These are phyloP conservation scores for Festucalex cinctus DNA, from an alignment of 2,113 vertebrate species.

Conservation along the genomic window DNA sequence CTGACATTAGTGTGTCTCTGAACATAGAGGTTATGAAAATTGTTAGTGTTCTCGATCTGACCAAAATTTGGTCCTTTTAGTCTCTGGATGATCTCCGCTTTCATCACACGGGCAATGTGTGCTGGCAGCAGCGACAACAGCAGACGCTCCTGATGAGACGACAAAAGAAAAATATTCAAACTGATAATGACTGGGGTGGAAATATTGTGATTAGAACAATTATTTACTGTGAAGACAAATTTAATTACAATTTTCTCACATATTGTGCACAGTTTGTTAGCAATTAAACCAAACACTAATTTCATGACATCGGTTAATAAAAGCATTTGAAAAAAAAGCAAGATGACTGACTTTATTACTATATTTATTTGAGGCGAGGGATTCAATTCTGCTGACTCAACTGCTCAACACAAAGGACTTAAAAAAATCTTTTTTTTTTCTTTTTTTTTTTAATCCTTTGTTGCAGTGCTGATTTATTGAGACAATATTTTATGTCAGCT, in stretches of 20 bases:
- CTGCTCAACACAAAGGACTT: too few species aligned
- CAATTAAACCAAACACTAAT: not conserved
- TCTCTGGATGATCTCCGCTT: constrained; percentile 96
- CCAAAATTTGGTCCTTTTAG: constrained; percentile 93
- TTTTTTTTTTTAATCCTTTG: too few species aligned
- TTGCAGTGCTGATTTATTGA: too few species aligned
- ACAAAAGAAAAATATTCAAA: not conserved
- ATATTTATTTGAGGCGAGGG: too few species aligned
- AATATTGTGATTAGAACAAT: not conserved
- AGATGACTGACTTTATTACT: not conserved
- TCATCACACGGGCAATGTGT: constrained; percentile 98
- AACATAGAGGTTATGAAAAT: constrained; percentile 98
- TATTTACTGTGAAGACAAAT: not conserved
- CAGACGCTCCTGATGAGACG: constrained; percentile 83
- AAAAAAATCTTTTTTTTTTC: too few species aligned
- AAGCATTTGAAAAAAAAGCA: not conserved
- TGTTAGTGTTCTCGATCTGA: constrained; percentile 96
- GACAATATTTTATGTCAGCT: too few species aligned
- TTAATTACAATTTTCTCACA: not conserved
- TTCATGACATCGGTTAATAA: not conserved
- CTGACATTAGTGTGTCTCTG: constrained; percentile 96
- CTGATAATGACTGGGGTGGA: not conserved
- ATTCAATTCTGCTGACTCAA: too few species aligned
- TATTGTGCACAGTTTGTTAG: not conserved
- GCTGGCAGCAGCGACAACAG: constrained; percentile 91